Percentiles rank a stretch among this genome's conserved stretches.
phyloP scores from a whole-genome alignment of 2,113 vertebrate genomes.

The Desmodus rotundus region DNA sequence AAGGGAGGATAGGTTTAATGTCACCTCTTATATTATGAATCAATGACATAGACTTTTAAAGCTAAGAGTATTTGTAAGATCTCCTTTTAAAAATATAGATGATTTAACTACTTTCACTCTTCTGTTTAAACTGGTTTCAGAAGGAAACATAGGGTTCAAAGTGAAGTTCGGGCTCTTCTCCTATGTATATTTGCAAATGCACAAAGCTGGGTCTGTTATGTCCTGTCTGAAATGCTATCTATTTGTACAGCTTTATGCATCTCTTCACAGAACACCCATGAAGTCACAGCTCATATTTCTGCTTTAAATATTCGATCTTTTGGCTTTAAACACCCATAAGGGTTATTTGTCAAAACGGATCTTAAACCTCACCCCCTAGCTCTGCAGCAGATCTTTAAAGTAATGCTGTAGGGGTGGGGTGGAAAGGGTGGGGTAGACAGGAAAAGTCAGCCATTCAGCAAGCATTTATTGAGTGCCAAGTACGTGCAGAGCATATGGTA shows the following conservation, averaged over 20 bases:
- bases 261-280: slow-evolving; percentile 76
- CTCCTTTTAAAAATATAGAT: slow-evolving; percentile 45
- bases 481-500: slow-evolving; percentile 65
- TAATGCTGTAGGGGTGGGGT: slow-evolving; percentile 37
- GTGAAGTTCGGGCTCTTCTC: slow-evolving; percentile 47
- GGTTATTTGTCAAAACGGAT: slow-evolving; percentile 74
- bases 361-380: slow-evolving; percentile 62
- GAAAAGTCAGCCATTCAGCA: slow-evolving; percentile 55
- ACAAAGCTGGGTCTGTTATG: slow-evolving; percentile 64
- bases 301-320: slow-evolving; percentile 74
- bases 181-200: slow-evolving; percentile 57
- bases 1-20: not conserved
- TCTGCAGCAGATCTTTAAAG: slow-evolving; percentile 62
- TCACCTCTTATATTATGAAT: slow-evolving; percentile 56
- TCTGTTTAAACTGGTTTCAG: slow-evolving; percentile 55
- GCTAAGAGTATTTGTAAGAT: slow-evolving; percentile 33
- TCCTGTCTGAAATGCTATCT: slow-evolving; percentile 71
- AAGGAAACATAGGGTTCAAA: slow-evolving; percentile 54
- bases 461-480: slow-evolving; percentile 75
- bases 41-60: slow-evolving; percentile 45
- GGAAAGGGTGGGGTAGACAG: slow-evolving; percentile 30
- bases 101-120: slow-evolving; percentile 54
- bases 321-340: slow-evolving; percentile 72
- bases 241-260: slow-evolving; percentile 70
- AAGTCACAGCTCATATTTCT: slow-evolving; percentile 77